A percentile compares a stretch with the other conserved stretches of the same genome.
These are phyloP conservation scores for Hippocampus guttulatus DNA, from an alignment of 2,113 vertebrate genomes.

Conservation along the genomic window DNA sequence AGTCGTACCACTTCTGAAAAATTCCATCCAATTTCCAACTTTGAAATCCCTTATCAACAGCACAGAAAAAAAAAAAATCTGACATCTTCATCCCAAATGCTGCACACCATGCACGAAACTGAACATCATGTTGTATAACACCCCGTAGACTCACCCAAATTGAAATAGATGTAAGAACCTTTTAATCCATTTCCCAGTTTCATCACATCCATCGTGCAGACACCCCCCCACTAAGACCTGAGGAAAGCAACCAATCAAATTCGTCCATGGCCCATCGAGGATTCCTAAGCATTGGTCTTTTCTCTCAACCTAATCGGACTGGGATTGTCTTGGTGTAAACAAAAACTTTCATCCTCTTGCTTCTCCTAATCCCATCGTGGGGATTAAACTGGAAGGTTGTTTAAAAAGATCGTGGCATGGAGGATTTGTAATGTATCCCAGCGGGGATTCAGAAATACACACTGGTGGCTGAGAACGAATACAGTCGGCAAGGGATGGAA, in stretches of 20 bases:
- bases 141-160: background rate
- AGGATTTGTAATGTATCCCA: slow-evolving; percentile 55
- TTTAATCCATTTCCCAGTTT: background rate
- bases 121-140: background rate
- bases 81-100: slow-evolving; percentile 2
- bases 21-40: background rate
- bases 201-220: background rate
- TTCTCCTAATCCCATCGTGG: slow-evolving; percentile 30
- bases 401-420: slow-evolving; percentile 26
- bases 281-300: slow-evolving; percentile 18
- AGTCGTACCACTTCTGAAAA: background rate
- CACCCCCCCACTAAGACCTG: background rate
- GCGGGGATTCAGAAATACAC: slow-evolving; percentile 19
- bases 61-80: background rate
- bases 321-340: slow-evolving; percentile 22
- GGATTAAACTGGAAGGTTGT: slow-evolving; percentile 40
- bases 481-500: background rate
- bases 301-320: slow-evolving; percentile 4
- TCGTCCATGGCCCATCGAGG: background rate
- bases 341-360: slow-evolving; percentile 39
- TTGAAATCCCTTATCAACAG: background rate
- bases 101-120: background rate
- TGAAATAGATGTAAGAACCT: background rate
- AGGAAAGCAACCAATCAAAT: background rate
- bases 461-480: background rate